Evolutionary conservation across 2,888 invertebrate species (phyloP).

Genomic region (Tipula helvola): DNA sequence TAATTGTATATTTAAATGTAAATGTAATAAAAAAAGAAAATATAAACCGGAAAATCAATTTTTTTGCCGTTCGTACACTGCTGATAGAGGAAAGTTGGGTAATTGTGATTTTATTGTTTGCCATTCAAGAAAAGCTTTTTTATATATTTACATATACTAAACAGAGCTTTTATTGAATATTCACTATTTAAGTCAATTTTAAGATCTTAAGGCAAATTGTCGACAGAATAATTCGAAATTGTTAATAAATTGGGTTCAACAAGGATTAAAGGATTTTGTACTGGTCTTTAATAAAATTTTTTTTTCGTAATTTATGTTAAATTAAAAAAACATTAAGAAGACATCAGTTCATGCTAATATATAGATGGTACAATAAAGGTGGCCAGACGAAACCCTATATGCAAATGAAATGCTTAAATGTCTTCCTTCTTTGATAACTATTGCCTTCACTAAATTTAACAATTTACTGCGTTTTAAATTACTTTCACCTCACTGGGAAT

Average conservation of each 20-base stretch:
- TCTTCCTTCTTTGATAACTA: too few species aligned
- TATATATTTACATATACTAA: background rate
- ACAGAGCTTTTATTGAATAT: background rate
- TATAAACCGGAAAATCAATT: background rate
- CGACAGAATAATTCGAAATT: background rate
- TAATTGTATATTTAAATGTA: background rate
- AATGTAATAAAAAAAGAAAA: background rate
- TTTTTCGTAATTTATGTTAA: too few species aligned
- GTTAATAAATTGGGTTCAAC: background rate
- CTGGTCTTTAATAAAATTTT: too few species aligned
- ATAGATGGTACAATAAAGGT: too few species aligned
- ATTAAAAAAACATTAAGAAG: too few species aligned
- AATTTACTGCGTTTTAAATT: too few species aligned
- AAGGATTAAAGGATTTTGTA: background rate
- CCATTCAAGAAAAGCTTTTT: background rate
- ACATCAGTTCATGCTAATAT: too few species aligned
- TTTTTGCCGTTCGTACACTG: background rate
- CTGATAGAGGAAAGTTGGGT: background rate
- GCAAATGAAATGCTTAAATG: too few species aligned
- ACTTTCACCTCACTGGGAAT: too few species aligned
- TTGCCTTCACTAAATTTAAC: too few species aligned
- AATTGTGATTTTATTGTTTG: background rate
- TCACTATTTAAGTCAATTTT: background rate
- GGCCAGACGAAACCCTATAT: too few species aligned
- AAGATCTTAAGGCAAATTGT: background rate